Conservation (phyloP, 2,888 invertebrate species). For the Aelia acuminata region DNA sequence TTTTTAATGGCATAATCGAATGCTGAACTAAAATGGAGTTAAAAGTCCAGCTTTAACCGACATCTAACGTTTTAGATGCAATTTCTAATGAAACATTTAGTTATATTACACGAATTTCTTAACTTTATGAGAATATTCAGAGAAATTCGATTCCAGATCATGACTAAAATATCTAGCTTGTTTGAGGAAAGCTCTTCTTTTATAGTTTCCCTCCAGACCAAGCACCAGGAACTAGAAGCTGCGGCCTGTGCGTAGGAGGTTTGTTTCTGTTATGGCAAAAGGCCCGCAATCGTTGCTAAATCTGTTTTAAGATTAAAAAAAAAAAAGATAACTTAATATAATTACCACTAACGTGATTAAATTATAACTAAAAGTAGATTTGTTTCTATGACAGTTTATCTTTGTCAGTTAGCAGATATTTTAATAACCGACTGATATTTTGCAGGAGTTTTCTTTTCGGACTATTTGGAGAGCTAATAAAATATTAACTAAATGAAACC, state of each 20-base stretch:
- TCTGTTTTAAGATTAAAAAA: neutral
- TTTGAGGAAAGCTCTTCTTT: constrained; percentile 7
- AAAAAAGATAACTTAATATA: neutral
- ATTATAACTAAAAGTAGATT: neutral
- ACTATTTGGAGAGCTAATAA: too few species aligned
- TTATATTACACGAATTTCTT: neutral
- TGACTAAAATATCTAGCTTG: neutral
- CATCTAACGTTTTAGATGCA: neutral
- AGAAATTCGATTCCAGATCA: neutral
- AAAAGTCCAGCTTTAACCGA: neutral
- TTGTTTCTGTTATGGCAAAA: constrained; percentile 3
- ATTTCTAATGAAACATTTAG: neutral
- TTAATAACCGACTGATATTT: too few species aligned
- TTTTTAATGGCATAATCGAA: neutral
- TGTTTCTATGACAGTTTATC: too few species aligned
- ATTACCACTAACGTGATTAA: neutral
- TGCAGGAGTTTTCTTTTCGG: too few species aligned
- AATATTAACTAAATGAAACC: too few species aligned
- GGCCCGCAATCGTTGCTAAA: constrained; percentile 10
- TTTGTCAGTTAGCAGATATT: too few species aligned
- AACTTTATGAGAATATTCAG: neutral
- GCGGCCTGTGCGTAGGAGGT: neutral
- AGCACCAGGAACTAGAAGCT: neutral
- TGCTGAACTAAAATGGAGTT: neutral
- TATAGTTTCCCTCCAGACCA: neutral